These are phyloP conservation scores for Dasysyrphus albostriatus DNA, from an alignment of 2,888 invertebrate genomes.

Conservation along the genomic window DNA sequence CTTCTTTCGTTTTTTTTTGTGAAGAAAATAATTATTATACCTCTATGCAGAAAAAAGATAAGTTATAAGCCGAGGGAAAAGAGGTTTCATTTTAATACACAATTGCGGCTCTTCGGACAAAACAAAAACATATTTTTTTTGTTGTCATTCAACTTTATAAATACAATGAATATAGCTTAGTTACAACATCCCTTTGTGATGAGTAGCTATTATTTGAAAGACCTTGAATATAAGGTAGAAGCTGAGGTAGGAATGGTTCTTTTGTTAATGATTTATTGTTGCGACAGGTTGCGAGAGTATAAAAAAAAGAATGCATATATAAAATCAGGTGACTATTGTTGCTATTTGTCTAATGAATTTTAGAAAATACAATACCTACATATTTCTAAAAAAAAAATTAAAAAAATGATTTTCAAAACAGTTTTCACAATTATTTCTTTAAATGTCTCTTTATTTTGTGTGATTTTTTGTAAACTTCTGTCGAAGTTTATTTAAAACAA, in stretches of 20 bases:
- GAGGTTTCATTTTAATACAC: background rate
- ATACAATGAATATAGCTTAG: slow-evolving; percentile 10
- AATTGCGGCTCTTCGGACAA: slow-evolving; percentile 14
- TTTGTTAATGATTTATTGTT: slow-evolving; percentile 12
- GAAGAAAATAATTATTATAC: background rate
- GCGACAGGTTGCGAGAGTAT: slow-evolving; percentile 6
- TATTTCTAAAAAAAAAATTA: no score
- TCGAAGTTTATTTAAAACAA: no score
- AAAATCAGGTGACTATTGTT: slow-evolving; percentile 13
- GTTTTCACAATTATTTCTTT: no score
- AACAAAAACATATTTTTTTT: slow-evolving; percentile 20
- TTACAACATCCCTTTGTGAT: slow-evolving; percentile 2
- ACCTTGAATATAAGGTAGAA: slow-evolving; percentile 13
- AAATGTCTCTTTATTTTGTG: no score
- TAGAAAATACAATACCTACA: background rate
- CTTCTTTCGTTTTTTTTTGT: background rate
- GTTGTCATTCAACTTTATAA: background rate
- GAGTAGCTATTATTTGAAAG: background rate
- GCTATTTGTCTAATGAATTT: background rate
- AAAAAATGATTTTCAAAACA: no score
- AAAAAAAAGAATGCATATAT: background rate
- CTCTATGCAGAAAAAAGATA: background rate
- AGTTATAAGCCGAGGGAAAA: background rate
- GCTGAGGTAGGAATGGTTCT: background rate
- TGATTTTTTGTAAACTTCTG: no score